Conservation (phyloP, 2,797 vertebrate species). For the Phataginus tricuspis region DNA sequence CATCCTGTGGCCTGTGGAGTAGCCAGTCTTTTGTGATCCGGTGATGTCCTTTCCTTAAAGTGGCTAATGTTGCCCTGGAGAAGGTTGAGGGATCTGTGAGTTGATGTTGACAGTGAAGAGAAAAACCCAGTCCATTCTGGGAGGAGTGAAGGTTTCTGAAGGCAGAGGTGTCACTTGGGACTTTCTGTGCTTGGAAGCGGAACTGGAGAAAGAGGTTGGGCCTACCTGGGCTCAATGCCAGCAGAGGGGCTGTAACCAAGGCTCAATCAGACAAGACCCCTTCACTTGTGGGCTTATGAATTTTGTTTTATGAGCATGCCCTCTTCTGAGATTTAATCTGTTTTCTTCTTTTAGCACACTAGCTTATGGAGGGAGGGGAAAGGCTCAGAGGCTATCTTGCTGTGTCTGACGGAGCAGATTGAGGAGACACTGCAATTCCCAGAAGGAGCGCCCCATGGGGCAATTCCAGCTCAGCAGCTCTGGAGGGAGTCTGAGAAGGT, state of each 20-base stretch:
- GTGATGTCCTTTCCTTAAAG: neutral
- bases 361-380: constrained; percentile 33
- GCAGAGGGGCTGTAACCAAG: constrained; percentile 53
- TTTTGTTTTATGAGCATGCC: constrained; percentile 71
- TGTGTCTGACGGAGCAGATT: neutral
- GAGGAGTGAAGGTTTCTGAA: constrained; percentile 56
- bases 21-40: neutral
- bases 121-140: constrained; percentile 57
- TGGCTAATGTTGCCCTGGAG: neutral
- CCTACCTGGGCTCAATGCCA: constrained; percentile 44
- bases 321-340: constrained; percentile 53
- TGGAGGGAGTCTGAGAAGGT: constrained; percentile 31
- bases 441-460: constrained; percentile 18
- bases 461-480: constrained; percentile 13
- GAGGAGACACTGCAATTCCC: constrained; percentile 2
- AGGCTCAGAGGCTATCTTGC: constrained; percentile 33
- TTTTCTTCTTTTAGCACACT: constrained; percentile 66
- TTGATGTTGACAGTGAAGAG: constrained; percentile 38
- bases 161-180: constrained; percentile 71
- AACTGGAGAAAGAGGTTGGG: constrained; percentile 69
- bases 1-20: neutral
- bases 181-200: constrained; percentile 73
- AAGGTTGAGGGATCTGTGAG: constrained; percentile 25
- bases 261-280: constrained; percentile 66
- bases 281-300: constrained; percentile 65